Evolutionary conservation across 2,888 invertebrate genomes (phyloP).

Genomic region (Trichogramma evanescens): DNA sequence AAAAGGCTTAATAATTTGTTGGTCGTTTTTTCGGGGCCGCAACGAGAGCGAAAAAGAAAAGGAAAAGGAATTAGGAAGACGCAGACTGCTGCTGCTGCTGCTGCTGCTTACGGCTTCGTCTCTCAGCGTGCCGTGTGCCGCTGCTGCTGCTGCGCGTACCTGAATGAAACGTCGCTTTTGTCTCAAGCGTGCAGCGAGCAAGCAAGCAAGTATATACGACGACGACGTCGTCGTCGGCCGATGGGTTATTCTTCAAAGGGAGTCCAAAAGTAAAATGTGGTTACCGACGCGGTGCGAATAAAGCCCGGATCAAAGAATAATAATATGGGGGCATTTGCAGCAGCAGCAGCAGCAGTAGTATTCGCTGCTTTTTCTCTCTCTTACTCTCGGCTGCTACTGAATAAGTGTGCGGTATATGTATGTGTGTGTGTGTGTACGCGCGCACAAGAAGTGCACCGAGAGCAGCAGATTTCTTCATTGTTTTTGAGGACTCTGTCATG

Average conservation of each 20-base stretch:
- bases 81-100: background rate
- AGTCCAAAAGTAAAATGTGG: slow-evolving; percentile 21
- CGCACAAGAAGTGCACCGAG: no score
- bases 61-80: background rate
- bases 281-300: slow-evolving; percentile 16
- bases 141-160: background rate
- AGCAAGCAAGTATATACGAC: no score
- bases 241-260: slow-evolving; percentile 15
- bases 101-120: background rate
- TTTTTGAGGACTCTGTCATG: no score
- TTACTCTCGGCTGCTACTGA: no score
- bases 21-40: background rate
- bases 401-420: no score
- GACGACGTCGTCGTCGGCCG: background rate
- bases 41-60: background rate
- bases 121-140: background rate
- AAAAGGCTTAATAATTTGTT: no score
- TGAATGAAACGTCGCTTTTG: slow-evolving; percentile 22
- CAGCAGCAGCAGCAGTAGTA: no score
- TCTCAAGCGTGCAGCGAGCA: background rate
- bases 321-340: background rate
- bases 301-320: slow-evolving; percentile 21
- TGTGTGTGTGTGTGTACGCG: no score
- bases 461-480: no score
- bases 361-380: no score